These are phyloP conservation scores for Malurus elegans DNA, from an alignment of 2,113 vertebrate species.

Conservation along the genomic window DNA sequence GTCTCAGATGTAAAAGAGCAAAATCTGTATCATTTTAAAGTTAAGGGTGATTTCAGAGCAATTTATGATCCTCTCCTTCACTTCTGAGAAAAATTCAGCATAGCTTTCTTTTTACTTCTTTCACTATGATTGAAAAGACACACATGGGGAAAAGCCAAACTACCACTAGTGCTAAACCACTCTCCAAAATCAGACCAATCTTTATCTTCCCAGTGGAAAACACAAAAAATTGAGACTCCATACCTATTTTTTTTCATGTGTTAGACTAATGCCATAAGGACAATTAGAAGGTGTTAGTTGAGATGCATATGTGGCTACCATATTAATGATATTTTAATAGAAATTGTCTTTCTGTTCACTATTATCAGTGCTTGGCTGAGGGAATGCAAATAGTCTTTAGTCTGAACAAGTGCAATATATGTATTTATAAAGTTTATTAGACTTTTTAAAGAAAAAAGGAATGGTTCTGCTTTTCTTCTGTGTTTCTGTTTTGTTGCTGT, in stretches of 20 bases:
- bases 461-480: neutral
- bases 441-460: neutral
- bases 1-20: neutral
- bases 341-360: neutral
- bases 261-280: neutral
- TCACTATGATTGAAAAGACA: neutral
- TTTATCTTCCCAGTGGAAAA: neutral
- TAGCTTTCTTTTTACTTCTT: neutral
- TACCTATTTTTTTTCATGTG: neutral
- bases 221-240: neutral
- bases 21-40: neutral
- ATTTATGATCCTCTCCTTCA: neutral
- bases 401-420: neutral
- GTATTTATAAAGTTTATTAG: neutral
- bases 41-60: neutral
- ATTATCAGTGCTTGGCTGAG: neutral
- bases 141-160: neutral
- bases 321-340: neutral
- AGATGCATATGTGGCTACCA: neutral
- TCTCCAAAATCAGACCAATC: neutral
- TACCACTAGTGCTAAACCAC: neutral
- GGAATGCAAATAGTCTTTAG: neutral
- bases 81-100: neutral
- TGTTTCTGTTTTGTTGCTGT: neutral
- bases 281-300: neutral